These are phyloP conservation scores for Cynoglossus semilaevis DNA, from an alignment of 2,113 vertebrate species.

Conservation along the genomic window DNA sequence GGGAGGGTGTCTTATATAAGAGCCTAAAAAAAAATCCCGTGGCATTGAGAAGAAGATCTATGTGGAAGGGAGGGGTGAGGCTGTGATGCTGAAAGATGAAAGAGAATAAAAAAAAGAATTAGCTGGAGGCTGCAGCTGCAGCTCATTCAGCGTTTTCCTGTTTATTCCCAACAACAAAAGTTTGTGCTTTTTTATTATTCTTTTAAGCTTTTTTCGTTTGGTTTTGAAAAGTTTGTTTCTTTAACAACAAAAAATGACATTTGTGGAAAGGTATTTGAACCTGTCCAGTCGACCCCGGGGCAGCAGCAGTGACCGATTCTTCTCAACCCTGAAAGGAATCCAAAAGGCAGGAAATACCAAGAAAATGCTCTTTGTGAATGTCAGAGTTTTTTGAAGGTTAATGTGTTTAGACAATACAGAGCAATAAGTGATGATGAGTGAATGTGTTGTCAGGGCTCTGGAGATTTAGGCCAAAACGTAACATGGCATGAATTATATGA, in stretches of 20 bases:
- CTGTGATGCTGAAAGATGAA: constrained; percentile 50
- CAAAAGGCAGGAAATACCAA: constrained; percentile 49
- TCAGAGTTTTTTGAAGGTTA: constrained; percentile 9
- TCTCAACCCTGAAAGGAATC: constrained; percentile 25
- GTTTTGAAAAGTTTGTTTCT: background rate
- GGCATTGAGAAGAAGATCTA: constrained; percentile 30
- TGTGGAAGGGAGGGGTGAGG: constrained; percentile 35
- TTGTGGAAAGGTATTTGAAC: too few species aligned
- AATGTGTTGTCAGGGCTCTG: too few species aligned
- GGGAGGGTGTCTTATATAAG: constrained; percentile 19
- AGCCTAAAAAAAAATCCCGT: background rate
- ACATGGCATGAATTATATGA: too few species aligned
- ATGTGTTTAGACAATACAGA: constrained; percentile 12
- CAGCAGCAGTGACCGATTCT: too few species aligned
- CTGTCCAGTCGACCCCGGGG: too few species aligned
- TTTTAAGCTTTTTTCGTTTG: background rate
- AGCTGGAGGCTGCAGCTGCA: constrained; percentile 34
- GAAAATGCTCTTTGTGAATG: constrained; percentile 7
- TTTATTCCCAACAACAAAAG: constrained; percentile 18
- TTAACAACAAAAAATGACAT: too few species aligned
- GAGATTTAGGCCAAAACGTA: too few species aligned
- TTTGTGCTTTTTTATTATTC: too few species aligned
- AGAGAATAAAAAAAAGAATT: constrained; percentile 53
- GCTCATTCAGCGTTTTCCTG: constrained; percentile 14
- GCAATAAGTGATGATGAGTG: too few species aligned